These are phyloP conservation scores for Euplagia quadripunctaria DNA, from an alignment of 2,888 invertebrate genomes.

Conservation along the genomic window DNA sequence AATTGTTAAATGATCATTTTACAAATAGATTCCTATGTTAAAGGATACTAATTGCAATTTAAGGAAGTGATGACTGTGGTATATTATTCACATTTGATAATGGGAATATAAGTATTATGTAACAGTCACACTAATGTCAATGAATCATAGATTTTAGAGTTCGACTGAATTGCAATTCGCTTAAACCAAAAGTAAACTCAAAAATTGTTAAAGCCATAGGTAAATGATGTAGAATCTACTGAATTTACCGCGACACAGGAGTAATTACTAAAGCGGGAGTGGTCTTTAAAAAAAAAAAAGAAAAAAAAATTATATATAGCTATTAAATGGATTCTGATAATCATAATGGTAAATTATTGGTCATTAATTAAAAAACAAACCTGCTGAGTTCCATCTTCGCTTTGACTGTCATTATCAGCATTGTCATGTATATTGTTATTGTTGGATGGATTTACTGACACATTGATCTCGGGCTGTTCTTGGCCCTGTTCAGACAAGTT, in stretches of 20 bases:
- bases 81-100: not conserved
- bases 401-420: constrained; percentile 81
- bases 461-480: constrained; percentile 76
- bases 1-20: too few relatives aligned
- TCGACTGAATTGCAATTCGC: not conserved
- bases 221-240: not conserved
- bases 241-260: too few relatives aligned
- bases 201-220: not conserved
- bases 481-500: constrained; percentile 69
- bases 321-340: too few relatives aligned
- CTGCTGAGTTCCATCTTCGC: constrained; percentile 82
- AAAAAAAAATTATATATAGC: too few relatives aligned
- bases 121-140: not conserved
- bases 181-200: not conserved
- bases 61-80: not conserved
- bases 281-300: too few relatives aligned
- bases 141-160: not conserved
- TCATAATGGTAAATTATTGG: too few relatives aligned
- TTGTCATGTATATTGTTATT: constrained; percentile 83
- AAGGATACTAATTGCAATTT: not conserved
- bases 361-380: constrained; percentile 51
- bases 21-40: too few relatives aligned
- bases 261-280: too few relatives aligned
- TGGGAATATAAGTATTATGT: not conserved
- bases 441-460: constrained; percentile 80